Percentiles rank a stretch among this genome's conserved stretches.
Conservation (phyloP, 2,797 vertebrate species). For the Channallabes apus region DNA sequence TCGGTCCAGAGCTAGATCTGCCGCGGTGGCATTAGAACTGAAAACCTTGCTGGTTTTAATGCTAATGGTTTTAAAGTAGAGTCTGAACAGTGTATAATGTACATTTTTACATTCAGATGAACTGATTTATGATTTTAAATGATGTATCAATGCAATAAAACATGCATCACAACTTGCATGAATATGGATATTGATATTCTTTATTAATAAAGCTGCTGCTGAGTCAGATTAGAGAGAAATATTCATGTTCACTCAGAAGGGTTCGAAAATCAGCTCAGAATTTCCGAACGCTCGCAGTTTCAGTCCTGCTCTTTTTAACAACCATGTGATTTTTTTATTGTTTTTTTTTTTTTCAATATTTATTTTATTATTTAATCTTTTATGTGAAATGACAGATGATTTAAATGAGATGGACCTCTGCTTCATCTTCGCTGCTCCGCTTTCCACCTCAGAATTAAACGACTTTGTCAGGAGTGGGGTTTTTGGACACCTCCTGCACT, state of each 20-base stretch:
- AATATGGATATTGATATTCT: not conserved
- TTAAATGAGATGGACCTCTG: constrained; percentile 41
- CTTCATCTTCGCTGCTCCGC: constrained; percentile 8
- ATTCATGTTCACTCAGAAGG: constrained; percentile 3
- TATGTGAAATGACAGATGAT: constrained; percentile 44
- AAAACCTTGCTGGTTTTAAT: too few relatives aligned
- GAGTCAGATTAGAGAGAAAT: not conserved
- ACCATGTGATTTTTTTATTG: constrained; percentile 40
- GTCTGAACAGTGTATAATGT: too few relatives aligned
- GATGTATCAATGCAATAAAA: not conserved
- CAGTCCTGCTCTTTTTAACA: constrained; percentile 11
- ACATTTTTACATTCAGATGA: not conserved
- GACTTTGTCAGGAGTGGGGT: constrained; percentile 23
- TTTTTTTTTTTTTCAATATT: not conserved
- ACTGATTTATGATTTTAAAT: not conserved
- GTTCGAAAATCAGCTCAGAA: constrained; percentile 28
- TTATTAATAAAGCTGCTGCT: not conserved
- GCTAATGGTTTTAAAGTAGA: too few relatives aligned
- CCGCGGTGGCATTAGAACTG: too few relatives aligned
- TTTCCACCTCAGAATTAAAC: constrained; percentile 44
- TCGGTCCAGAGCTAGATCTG: too few relatives aligned
- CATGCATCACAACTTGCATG: not conserved
- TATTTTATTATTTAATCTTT: too few relatives aligned
- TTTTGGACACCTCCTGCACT: not conserved
- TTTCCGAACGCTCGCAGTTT: constrained; percentile 6